Evolutionary conservation across 2,888 invertebrate genomes (phyloP), one percentile per base, ranked within the genome.

Genomic region (Cantharis nigra): DNA sequence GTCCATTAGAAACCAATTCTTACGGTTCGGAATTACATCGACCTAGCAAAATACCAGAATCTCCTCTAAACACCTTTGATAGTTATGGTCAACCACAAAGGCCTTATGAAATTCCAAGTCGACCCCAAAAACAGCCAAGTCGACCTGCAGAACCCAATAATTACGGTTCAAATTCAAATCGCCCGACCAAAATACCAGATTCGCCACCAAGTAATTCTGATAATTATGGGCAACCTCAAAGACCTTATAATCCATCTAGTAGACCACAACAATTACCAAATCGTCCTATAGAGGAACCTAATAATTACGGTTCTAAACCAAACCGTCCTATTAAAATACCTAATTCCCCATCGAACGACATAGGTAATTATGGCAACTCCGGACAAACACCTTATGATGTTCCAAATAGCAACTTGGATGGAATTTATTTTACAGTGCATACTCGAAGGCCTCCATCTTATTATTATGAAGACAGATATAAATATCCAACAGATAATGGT

Each of bases 131-230:
- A 23, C 20, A 18, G 7, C 26, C 65, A 23, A 20, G n/a, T 67
- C 65, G 49, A 49, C 49, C 20, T 20, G 10, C 64, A 77, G 33
- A 69, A 64, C 49, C 79, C 5, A 67, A 26, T 23, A 23, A 67
- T 14, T 80, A 80, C 67, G 62, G 79, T 62, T 33, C 63, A 74
- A 74, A 70, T 74, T 79, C 79, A 30, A 72, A 74, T 33, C 72
- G 72, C 10, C 75, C 75, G 7, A 62, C 63, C 33, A 65, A 18
- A 28, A 70, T 70, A 14, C 71, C 71, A 62, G 20, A 69, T 49
- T 49, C n/a, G 62, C 74, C 74, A 0, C 4, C 16, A 14, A 33
- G 14, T 18, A 5, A 28, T 13, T 14, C 5, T 28, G 70, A 67
- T 49, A 11, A n/a, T 72, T 49, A 49, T n/a, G 49, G 49, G 10